phyloP scores from a whole-genome alignment of 2,797 vertebrate genomes.

The Myripristis murdjan region DNA sequence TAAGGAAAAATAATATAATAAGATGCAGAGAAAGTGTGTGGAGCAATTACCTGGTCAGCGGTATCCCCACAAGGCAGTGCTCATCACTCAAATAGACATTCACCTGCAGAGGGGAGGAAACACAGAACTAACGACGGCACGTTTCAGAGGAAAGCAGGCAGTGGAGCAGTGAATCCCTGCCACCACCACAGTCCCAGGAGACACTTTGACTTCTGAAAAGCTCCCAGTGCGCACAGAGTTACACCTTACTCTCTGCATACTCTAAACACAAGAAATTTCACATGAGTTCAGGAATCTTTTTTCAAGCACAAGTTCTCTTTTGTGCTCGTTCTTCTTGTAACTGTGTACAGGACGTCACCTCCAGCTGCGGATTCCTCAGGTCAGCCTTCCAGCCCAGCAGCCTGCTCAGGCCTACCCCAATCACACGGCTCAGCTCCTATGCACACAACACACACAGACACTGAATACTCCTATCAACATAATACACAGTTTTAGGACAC shows the following conservation, averaged over 20 bases:
- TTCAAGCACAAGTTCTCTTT: too few relatives aligned
- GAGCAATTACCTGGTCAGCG: slow-evolving; percentile 89
- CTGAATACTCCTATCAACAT: not conserved
- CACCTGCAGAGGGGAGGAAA: slow-evolving; percentile 82
- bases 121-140: not conserved
- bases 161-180: not conserved
- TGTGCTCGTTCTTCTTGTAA: not conserved
- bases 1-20: too few relatives aligned
- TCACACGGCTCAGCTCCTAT: slow-evolving; percentile 89
- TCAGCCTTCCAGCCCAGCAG: slow-evolving; percentile 90
- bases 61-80: slow-evolving; percentile 90
- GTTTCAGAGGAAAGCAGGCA: not conserved
- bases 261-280: not conserved
- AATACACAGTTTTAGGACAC: not conserved
- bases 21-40: not conserved
- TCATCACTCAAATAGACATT: slow-evolving; percentile 90
- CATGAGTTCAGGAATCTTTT: too few relatives aligned
- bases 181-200: not conserved
- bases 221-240: not conserved
- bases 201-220: not conserved
- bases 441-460: slow-evolving; percentile 23
- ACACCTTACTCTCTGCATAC: not conserved
- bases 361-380: slow-evolving; percentile 89
- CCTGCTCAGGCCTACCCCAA: slow-evolving; percentile 87
- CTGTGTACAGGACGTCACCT: slow-evolving; percentile 80